phyloP scores from a whole-genome alignment of 2,888 invertebrate species.

The Deroplatys truncata region DNA sequence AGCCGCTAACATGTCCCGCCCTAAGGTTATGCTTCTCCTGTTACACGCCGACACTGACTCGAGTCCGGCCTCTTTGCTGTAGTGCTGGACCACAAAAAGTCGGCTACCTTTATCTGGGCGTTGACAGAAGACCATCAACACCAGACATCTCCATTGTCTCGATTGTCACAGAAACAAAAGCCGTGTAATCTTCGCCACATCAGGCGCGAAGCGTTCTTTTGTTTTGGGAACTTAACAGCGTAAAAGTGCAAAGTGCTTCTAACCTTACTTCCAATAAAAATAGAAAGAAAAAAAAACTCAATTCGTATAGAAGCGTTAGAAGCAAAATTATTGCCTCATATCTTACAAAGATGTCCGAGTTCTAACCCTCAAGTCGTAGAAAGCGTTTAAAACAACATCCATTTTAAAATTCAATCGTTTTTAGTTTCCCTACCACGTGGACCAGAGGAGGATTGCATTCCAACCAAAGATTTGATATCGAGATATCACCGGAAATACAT shows the following conservation, averaged over 20 bases:
- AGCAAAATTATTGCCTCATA: no score
- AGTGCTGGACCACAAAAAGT: not conserved
- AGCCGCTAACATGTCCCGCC: not conserved
- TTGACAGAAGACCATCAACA: not conserved
- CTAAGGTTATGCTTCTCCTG: not conserved
- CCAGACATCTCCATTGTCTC: not conserved
- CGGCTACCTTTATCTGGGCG: not conserved
- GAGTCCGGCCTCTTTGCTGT: not conserved
- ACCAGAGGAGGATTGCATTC: no score
- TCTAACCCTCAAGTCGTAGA: no score
- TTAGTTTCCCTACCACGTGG: no score
- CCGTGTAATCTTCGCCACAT: not conserved
- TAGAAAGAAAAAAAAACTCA: no score
- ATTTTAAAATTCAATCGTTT: no score
- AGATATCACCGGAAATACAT: no score
- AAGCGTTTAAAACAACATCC: no score
- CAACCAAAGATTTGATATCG: no score
- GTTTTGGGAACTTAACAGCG: not conserved
- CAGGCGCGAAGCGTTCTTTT: not conserved
- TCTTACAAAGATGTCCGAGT: no score
- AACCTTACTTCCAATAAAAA: not conserved
- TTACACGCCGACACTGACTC: not conserved
- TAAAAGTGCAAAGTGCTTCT: not conserved
- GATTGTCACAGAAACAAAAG: not conserved
- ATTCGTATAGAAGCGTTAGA: no score